Conservation (phyloP, 2,888 invertebrate species). For the Nipponacmea schrenckii region DNA sequence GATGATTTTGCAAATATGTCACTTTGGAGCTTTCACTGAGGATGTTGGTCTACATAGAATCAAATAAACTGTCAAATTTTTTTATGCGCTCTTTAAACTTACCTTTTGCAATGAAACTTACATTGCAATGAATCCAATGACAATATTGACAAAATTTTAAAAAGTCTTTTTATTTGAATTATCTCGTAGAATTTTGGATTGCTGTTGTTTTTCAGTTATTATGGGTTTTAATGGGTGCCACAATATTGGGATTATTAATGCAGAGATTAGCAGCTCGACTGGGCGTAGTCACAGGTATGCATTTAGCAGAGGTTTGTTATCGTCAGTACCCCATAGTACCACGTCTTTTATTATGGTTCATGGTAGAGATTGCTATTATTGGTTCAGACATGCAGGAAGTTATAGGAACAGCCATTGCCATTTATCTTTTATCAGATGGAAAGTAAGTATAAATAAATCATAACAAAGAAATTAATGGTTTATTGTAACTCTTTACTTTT, state of each 20-base stretch:
- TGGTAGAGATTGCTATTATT: slow-evolving; percentile 92
- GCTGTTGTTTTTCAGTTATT: slow-evolving; percentile 72
- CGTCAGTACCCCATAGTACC: slow-evolving; percentile 81
- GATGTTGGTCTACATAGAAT: no score
- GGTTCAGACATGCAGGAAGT: slow-evolving; percentile 81
- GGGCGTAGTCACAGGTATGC: slow-evolving; percentile 86
- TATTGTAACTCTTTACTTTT: no score
- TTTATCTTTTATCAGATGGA: slow-evolving; percentile 83
- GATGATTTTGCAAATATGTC: not conserved
- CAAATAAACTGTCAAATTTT: no score
- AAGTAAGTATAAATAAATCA: slow-evolving; percentile 71
- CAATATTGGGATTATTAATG: slow-evolving; percentile 86
- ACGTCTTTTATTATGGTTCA: slow-evolving; percentile 83
- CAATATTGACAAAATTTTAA: no score
- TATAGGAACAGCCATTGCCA: slow-evolving; percentile 88
- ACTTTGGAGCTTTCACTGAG: not conserved
- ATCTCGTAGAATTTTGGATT: not conserved
- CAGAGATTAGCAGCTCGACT: slow-evolving; percentile 81
- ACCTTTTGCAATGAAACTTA: no score
- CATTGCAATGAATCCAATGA: no score
- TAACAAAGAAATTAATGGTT: not conserved
- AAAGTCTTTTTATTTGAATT: no score
- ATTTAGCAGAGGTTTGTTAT: slow-evolving; percentile 79
- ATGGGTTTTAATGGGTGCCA: slow-evolving; percentile 87
- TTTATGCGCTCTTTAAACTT: no score